Evolutionary conservation across 2,113 vertebrate genomes (phyloP).

Genomic region (Macrotus californicus): DNA sequence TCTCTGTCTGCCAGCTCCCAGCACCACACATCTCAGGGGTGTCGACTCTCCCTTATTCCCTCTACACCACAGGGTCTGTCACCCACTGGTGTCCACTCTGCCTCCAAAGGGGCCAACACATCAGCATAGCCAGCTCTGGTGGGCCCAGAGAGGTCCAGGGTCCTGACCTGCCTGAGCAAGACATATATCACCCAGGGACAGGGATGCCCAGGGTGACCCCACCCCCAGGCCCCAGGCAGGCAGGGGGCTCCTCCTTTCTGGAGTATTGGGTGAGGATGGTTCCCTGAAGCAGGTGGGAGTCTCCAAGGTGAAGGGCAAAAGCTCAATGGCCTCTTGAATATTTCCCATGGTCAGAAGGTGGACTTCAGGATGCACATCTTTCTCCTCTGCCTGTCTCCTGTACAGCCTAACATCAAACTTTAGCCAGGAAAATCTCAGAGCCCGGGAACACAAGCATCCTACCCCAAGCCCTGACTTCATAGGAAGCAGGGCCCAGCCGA

Average conservation of each 20-base stretch:
- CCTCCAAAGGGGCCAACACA: rapidly evolving
- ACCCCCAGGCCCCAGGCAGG: background rate
- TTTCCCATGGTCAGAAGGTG: background rate
- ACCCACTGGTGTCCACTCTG: background rate
- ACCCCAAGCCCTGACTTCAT: background rate
- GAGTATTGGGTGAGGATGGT: background rate
- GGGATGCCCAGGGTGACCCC: background rate
- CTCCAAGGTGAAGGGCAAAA: background rate
- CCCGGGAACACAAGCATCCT: background rate
- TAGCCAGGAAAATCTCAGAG: background rate
- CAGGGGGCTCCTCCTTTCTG: background rate
- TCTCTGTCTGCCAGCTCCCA: background rate
- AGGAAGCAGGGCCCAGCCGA: background rate
- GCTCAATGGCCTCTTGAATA: background rate
- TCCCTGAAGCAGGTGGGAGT: background rate
- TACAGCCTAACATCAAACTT: background rate
- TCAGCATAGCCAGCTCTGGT: background rate
- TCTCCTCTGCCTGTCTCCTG: background rate
- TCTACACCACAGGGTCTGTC: background rate
- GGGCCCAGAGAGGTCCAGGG: background rate
- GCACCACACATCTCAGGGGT: background rate
- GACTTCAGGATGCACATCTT: background rate
- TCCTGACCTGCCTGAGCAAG: background rate
- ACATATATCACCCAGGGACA: background rate
- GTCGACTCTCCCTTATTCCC: background rate